These are phyloP conservation scores for Coptotermes formosanus DNA, from an alignment of 1,140 invertebrate species.

Conservation along the genomic window DNA sequence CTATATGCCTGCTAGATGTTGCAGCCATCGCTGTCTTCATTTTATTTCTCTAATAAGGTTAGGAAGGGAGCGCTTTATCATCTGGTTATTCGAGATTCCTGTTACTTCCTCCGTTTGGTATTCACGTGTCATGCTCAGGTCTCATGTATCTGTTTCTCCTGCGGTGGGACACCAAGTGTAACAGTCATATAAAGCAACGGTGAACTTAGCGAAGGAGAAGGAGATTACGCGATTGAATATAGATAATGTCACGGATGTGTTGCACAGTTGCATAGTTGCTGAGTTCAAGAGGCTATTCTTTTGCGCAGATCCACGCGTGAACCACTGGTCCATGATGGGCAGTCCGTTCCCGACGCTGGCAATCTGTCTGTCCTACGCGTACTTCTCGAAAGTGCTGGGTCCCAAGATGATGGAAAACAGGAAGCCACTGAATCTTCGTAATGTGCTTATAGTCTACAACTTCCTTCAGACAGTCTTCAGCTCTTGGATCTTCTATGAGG, in stretches of 20 bases:
- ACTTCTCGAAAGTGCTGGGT: slow-evolving; percentile 80
- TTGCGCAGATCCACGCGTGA: slow-evolving; percentile 81
- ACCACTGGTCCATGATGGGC: slow-evolving; percentile 87
- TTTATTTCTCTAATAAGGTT: too few species aligned
- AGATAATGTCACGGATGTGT: not conserved
- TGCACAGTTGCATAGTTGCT: not conserved
- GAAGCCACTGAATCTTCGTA: slow-evolving; percentile 82
- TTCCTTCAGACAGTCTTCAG: slow-evolving; percentile 85
- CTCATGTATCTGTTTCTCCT: too few species aligned
- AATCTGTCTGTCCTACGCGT: slow-evolving; percentile 81
- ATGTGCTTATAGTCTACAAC: slow-evolving; percentile 84
- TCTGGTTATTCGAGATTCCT: too few species aligned
- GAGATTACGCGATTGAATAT: too few species aligned
- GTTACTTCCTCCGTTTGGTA: too few species aligned
- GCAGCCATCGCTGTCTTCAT: too few species aligned
- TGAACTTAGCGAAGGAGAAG: not conserved
- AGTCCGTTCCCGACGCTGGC: slow-evolving; percentile 84
- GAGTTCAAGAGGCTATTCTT: slow-evolving; percentile 36
- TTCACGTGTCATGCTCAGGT: too few species aligned
- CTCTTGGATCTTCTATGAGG: slow-evolving; percentile 90
- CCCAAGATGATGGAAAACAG: slow-evolving; percentile 86
- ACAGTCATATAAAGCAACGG: too few species aligned
- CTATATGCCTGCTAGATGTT: too few species aligned
- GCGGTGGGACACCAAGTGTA: too few species aligned
- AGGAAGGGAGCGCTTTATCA: too few species aligned